Evolutionary conservation across 2,888 invertebrate genomes (phyloP).

Genomic region (Augiades crinisus): DNA sequence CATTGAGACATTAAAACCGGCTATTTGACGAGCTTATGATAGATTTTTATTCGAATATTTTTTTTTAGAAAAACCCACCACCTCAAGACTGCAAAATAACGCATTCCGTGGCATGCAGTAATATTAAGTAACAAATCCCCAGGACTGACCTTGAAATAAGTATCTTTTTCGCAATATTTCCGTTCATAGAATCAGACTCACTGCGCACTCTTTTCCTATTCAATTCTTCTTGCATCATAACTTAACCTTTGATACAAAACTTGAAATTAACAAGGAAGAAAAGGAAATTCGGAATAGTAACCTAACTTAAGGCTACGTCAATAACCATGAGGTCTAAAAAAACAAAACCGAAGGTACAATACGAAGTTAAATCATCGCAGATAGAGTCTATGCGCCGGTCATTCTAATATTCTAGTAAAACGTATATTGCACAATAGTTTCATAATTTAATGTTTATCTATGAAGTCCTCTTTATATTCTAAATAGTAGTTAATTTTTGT

Average conservation of each 20-base stretch:
- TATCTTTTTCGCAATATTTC: slow-evolving; percentile 59
- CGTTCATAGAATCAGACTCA: slow-evolving; percentile 52
- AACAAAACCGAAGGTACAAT: background rate
- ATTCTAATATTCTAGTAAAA: too few species aligned
- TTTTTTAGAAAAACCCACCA: too few species aligned
- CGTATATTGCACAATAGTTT: background rate
- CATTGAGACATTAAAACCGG: too few species aligned
- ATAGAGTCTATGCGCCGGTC: too few species aligned
- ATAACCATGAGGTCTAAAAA: background rate
- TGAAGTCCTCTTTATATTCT: background rate
- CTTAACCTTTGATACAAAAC: slow-evolving; percentile 36
- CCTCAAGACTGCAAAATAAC: too few species aligned
- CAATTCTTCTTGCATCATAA: slow-evolving; percentile 36
- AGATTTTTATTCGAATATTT: too few species aligned
- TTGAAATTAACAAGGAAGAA: background rate
- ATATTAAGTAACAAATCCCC: too few species aligned
- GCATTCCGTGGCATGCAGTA: slow-evolving; percentile 1
- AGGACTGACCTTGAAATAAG: slow-evolving; percentile 50
- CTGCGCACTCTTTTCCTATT: slow-evolving; percentile 57
- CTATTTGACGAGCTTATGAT: too few species aligned
- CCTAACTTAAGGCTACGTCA: background rate
- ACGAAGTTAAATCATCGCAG: too few species aligned
- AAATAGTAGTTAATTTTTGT: background rate
- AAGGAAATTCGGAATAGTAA: background rate
- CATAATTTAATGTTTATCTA: background rate